phyloP scores from a whole-genome alignment of 2,797 vertebrate species.

The Cirrhinus molitorella region DNA sequence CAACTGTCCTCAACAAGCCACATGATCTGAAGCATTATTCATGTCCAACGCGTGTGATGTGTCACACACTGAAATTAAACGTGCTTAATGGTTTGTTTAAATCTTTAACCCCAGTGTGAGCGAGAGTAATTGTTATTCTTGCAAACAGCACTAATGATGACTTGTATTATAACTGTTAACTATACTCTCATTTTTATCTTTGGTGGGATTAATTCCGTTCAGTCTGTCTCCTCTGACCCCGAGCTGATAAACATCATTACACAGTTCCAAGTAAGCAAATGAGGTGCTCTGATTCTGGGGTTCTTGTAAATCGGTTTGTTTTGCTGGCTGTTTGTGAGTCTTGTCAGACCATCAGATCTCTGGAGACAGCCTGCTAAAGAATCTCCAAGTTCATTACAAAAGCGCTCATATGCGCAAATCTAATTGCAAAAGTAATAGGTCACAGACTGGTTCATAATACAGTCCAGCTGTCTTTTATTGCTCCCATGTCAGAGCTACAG shows the following conservation, averaged over 20 bases:
- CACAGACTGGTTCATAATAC: constrained; percentile 64
- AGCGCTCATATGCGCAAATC: constrained; percentile 60
- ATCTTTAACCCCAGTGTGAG: background rate
- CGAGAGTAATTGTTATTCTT: background rate
- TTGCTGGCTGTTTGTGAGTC: constrained; percentile 54
- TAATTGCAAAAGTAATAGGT: constrained; percentile 65
- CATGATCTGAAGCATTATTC: background rate
- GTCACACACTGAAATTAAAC: background rate
- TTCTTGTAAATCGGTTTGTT: constrained; percentile 39
- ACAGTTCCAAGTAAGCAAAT: constrained; percentile 5
- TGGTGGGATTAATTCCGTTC: constrained; percentile 17
- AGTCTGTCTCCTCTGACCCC: constrained; percentile 51
- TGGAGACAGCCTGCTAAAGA: constrained; percentile 48
- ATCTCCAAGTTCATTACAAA: constrained; percentile 60
- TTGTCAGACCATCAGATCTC: constrained; percentile 41
- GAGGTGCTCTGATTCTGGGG: constrained; percentile 12
- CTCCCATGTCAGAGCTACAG: constrained; percentile 46
- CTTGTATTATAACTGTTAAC: constrained; percentile 1
- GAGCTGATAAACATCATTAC: constrained; percentile 45
- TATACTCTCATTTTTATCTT: background rate
- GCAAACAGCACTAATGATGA: background rate
- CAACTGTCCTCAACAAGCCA: background rate
- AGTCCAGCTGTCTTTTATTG: constrained; percentile 64
- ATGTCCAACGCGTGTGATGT: background rate
- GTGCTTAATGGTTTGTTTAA: background rate